Conservation (phyloP, 2,797 vertebrate species). For the Pantherophis alleghaniensis region DNA sequence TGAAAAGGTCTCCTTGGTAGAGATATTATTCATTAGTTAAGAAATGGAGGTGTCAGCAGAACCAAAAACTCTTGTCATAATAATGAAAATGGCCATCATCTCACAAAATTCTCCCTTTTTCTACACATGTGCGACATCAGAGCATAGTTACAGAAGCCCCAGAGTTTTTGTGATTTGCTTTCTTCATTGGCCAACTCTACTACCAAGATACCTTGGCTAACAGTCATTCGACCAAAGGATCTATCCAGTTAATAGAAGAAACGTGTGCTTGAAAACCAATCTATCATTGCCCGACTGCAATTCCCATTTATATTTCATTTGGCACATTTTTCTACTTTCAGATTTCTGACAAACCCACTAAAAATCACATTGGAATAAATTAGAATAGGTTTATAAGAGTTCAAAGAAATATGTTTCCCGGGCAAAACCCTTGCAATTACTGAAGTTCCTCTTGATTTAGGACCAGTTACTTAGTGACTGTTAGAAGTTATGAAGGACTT, state of each 20-base stretch:
- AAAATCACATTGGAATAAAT: neutral
- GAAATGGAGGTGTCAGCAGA: neutral
- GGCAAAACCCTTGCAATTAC: neutral
- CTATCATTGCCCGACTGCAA: neutral
- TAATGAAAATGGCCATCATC: neutral
- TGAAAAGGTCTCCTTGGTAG: neutral
- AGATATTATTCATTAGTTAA: neutral
- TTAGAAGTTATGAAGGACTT: neutral
- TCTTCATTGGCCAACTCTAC: neutral
- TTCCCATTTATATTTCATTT: neutral
- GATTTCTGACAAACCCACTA: neutral
- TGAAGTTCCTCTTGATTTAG: neutral
- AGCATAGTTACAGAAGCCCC: neutral
- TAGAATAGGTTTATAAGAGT: neutral
- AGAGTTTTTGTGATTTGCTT: neutral
- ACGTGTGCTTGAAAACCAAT: neutral
- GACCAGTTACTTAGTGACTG: neutral
- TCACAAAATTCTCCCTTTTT: neutral
- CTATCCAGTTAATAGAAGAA: neutral
- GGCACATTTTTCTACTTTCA: neutral
- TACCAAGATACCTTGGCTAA: neutral
- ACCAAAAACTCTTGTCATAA: neutral
- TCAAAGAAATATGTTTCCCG: fast-evolving
- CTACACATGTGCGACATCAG: neutral
- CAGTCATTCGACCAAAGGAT: neutral